Evolutionary conservation across 2,888 invertebrate genomes (phyloP).

Genomic region (Tenthredo distinguenda): DNA sequence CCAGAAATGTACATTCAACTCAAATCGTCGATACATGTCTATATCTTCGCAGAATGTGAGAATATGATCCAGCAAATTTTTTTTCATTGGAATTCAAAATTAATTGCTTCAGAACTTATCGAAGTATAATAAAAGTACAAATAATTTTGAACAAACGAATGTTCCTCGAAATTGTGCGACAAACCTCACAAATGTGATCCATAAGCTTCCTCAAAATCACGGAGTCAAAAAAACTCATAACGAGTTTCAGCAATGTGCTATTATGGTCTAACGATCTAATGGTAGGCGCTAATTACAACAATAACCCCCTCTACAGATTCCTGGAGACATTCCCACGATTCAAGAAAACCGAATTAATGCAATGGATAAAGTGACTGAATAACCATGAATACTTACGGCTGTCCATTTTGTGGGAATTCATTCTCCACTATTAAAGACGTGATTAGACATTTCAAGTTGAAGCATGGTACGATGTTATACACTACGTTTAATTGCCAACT

Average conservation of each 20-base stretch:
- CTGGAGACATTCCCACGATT: neutral
- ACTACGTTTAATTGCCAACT: constrained; percentile 25
- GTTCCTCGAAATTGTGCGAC: neutral
- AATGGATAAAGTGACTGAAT: neutral
- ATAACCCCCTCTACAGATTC: constrained; percentile 11
- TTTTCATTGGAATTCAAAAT: neutral
- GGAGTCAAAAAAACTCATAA: neutral
- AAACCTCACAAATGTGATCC: neutral
- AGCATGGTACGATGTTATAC: neutral
- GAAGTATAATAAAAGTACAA: neutral
- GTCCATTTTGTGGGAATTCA: neutral
- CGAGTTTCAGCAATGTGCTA: neutral
- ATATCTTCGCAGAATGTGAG: neutral
- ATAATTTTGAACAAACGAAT: neutral
- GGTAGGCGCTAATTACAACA: neutral
- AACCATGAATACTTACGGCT: constrained; percentile 11
- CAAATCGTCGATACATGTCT: neutral
- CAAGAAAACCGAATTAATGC: neutral
- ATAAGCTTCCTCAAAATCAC: neutral
- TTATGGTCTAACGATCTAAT: neutral
- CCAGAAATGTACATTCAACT: no score
- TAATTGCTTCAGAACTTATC: neutral
- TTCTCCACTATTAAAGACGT: neutral
- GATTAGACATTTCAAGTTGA: neutral
- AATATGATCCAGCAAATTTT: neutral